Evolutionary conservation across 2,888 invertebrate species (phyloP).

Genomic region (Tenthredo distinguenda): DNA sequence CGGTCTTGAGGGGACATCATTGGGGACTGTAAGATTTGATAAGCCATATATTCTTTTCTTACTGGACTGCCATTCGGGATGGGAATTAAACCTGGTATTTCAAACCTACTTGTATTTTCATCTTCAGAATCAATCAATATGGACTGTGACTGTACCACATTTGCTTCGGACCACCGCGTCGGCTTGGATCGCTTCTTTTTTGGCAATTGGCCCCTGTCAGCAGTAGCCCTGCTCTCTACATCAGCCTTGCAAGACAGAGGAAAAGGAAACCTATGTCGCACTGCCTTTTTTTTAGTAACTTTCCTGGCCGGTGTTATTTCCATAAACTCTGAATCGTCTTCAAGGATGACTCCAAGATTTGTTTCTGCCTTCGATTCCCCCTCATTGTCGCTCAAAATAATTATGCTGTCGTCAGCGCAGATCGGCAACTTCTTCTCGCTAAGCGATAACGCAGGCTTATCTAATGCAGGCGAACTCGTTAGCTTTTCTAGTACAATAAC

Average conservation of each 20-base stretch:
- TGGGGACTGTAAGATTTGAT: constrained; percentile 30
- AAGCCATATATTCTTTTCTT: neutral
- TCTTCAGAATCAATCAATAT: constrained; percentile 22
- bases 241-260: neutral
- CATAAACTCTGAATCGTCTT: neutral
- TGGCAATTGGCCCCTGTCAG: neutral
- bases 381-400: constrained; percentile 63
- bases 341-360: neutral
- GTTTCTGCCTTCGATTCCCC: neutral
- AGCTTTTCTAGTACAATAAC: constrained; percentile 13
- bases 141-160: neutral
- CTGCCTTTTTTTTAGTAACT: neutral
- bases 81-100: neutral
- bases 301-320: neutral
- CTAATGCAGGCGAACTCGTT: neutral
- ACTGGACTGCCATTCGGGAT: neutral
- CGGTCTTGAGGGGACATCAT: neutral
- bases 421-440: neutral
- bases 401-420: constrained; percentile 58
- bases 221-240: neutral
- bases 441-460: neutral
- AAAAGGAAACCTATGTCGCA: neutral
- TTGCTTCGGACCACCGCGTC: neutral
- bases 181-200: neutral
- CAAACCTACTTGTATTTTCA: constrained; percentile 27